Conservation (phyloP, 2,888 invertebrate genomes). For the Gnatocerus cornutus region DNA sequence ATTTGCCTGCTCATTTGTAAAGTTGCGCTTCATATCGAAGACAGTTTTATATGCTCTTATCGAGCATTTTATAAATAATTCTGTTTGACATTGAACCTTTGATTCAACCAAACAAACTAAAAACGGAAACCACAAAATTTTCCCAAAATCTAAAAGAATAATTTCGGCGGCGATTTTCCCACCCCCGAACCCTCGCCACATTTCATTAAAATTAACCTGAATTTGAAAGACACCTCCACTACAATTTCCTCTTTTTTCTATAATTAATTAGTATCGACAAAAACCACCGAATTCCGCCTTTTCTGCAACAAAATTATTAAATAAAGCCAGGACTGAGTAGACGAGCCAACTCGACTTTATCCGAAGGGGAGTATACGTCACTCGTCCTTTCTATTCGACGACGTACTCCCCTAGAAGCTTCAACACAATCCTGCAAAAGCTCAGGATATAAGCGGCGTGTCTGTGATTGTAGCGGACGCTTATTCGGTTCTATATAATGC, state of each 20-base stretch:
- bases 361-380: conserved; percentile 20
- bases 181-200: too few relatives aligned
- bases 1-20: too few relatives aligned
- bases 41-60: too few relatives aligned
- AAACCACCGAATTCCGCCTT: not conserved
- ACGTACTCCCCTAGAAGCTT: conserved; percentile 3
- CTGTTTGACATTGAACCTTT: too few relatives aligned
- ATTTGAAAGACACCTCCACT: too few relatives aligned
- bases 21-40: too few relatives aligned
- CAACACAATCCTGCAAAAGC: conserved; percentile 42
- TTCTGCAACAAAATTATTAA: conserved; percentile 38
- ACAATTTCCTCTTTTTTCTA: not conserved
- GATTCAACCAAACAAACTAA: too few relatives aligned
- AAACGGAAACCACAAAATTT: too few relatives aligned
- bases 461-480: conserved; percentile 49
- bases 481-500: conserved; percentile 56
- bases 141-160: too few relatives aligned
- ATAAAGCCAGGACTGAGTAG: conserved; percentile 19
- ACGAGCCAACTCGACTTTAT: conserved; percentile 18
- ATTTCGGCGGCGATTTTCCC: too few relatives aligned
- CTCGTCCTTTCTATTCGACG: conserved; percentile 8
- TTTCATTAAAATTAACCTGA: too few relatives aligned
- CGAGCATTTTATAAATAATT: too few relatives aligned
- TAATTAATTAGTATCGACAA: conserved; percentile 11
- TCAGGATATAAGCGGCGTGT: conserved; percentile 49